Conservation (phyloP, 1,140 invertebrate genomes). For the Cydia splendana region DNA sequence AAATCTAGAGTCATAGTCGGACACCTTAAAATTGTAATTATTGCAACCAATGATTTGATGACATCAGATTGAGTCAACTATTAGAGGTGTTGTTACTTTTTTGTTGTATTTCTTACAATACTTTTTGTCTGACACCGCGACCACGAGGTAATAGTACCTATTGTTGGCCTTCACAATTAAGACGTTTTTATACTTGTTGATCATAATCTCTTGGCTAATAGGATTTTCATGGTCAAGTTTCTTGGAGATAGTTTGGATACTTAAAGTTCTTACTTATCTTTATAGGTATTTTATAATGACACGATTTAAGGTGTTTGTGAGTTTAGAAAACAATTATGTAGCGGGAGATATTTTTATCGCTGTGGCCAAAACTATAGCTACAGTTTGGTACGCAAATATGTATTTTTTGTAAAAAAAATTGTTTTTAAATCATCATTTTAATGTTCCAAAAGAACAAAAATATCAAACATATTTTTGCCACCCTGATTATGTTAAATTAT, state of each 20-base stretch:
- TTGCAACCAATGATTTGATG: no score
- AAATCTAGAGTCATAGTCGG: no score
- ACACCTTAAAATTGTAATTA: slow-evolving; percentile 1
- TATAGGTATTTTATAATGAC: background rate
- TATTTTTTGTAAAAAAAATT: no score
- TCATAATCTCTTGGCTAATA: slow-evolving; percentile 9
- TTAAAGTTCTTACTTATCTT: background rate
- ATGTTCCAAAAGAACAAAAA: no score
- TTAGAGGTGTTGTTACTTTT: background rate
- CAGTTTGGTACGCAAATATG: background rate
- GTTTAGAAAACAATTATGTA: background rate
- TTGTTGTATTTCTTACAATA: background rate
- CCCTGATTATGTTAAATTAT: no score
- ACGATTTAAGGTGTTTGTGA: background rate
- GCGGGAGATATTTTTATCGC: no score
- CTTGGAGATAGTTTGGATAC: background rate
- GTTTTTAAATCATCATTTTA: no score
- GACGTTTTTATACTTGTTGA: background rate
- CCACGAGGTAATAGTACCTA: background rate
- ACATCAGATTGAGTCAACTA: no score
- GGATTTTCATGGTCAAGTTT: background rate
- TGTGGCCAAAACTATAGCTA: background rate
- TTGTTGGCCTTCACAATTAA: background rate
- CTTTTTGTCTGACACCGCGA: background rate
- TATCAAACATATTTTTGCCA: no score